These are phyloP conservation scores for Dendroctonus ponderosae DNA, from an alignment of 1,140 invertebrate species.

Conservation along the genomic window DNA sequence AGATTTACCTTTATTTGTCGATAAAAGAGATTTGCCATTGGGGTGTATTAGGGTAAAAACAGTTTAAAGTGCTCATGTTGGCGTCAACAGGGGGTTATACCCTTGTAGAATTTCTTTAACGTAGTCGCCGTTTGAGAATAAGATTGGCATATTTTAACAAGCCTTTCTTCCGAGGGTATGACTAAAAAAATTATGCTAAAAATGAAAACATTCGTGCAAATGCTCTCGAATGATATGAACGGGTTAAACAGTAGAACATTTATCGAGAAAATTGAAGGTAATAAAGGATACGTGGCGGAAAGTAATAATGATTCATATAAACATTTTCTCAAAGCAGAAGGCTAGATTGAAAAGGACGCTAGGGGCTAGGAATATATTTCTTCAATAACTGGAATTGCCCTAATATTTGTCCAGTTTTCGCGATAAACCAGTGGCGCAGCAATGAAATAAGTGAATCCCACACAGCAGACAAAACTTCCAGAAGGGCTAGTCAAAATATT, in stretches of 20 bases:
- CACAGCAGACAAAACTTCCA: too few relatives aligned
- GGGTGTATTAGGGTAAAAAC: conserved; percentile 11
- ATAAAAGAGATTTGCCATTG: conserved; percentile 27
- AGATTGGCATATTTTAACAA: too few relatives aligned
- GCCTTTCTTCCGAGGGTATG: too few relatives aligned
- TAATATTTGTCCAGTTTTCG: conserved; percentile 18
- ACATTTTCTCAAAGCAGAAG: conserved; percentile 1
- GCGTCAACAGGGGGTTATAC: too few relatives aligned
- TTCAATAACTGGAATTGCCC: conserved; percentile 11
- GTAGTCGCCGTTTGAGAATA: too few relatives aligned
- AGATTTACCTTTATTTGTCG: conserved; percentile 35
- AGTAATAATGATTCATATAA: conserved; percentile 16
- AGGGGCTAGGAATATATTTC: conserved; percentile 11
- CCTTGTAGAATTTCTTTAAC: too few relatives aligned
- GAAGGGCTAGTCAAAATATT: too few relatives aligned
- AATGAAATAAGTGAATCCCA: neutral
- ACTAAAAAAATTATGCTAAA: too few relatives aligned
- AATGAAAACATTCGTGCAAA: too few relatives aligned
- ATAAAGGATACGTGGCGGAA: conserved; percentile 2
- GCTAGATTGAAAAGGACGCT: conserved; percentile 22
- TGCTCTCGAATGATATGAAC: too few relatives aligned
- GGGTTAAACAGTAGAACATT: too few relatives aligned
- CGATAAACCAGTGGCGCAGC: conserved; percentile 11
- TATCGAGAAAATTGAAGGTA: conserved; percentile 5
- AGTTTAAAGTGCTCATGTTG: conserved; percentile 11